phyloP scores from a whole-genome alignment of 2,113 vertebrate genomes.

The Dascyllus trimaculatus region DNA sequence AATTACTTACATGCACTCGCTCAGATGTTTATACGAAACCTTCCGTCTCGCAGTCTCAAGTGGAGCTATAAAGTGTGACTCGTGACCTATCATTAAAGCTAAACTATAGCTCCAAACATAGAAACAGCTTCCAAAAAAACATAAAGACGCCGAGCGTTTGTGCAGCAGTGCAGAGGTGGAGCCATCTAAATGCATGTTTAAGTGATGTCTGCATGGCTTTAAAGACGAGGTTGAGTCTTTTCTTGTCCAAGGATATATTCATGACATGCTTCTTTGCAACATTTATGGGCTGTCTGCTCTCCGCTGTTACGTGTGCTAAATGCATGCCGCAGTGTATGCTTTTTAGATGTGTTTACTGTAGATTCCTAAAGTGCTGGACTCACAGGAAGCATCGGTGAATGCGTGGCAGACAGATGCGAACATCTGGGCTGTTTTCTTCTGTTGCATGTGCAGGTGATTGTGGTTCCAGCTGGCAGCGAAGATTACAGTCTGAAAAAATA shows the following conservation, averaged over 20 bases:
- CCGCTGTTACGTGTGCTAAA: neutral
- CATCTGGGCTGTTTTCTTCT: neutral
- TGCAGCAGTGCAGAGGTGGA: neutral
- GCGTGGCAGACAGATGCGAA: neutral
- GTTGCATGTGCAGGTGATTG: neutral
- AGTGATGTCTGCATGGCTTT: neutral
- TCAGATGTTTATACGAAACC: conserved; percentile 33
- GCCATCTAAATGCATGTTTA: conserved; percentile 11
- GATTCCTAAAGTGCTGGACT: neutral
- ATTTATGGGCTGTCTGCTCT: neutral
- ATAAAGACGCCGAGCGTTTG: neutral
- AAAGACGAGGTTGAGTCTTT: neutral
- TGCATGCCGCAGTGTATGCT: no score
- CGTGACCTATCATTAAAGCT: conserved; percentile 30
- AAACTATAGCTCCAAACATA: conserved; percentile 27
- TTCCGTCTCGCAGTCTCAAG: neutral
- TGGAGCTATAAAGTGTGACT: conserved; percentile 19
- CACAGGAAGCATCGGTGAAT: neutral
- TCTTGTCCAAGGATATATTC: neutral
- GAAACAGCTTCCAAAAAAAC: conserved; percentile 10
- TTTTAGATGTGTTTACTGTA: neutral
- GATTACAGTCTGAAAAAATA: neutral
- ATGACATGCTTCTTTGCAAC: neutral
- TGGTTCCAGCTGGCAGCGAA: neutral
- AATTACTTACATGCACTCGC: conserved; percentile 25